Evolutionary conservation across 2,797 vertebrate genomes (phyloP).

Genomic region (Crenichthys baileyi): DNA sequence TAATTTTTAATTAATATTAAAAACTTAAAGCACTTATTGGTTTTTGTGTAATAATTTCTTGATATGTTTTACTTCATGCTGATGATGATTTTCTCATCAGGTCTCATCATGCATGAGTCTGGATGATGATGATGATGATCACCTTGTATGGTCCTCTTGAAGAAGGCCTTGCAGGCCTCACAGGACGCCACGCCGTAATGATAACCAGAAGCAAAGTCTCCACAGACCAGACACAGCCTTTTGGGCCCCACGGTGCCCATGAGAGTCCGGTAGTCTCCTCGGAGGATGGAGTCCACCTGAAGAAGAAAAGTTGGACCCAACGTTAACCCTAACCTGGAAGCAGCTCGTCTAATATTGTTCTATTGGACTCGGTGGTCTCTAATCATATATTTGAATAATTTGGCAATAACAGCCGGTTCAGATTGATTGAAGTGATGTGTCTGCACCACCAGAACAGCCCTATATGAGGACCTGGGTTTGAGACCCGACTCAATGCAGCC

Average conservation of each 20-base stretch:
- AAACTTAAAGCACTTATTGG: background rate
- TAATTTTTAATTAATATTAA: background rate
- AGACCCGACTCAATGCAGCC: too few relatives aligned
- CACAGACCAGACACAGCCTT: constrained; percentile 81
- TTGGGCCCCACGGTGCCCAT: constrained; percentile 49
- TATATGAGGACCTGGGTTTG: too few relatives aligned
- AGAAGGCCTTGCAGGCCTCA: constrained; percentile 85
- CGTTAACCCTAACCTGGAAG: background rate
- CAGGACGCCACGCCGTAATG: constrained; percentile 81
- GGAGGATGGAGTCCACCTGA: constrained; percentile 65
- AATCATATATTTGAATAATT: background rate
- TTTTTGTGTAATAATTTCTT: background rate
- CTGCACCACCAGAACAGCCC: too few relatives aligned
- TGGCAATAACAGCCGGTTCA: background rate
- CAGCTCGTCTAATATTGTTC: background rate
- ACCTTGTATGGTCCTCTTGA: constrained; percentile 86
- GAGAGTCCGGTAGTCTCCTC: constrained; percentile 51
- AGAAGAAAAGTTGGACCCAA: background rate
- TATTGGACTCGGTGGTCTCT: background rate
- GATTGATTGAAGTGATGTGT: too few relatives aligned
- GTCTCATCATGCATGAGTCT: too few relatives aligned
- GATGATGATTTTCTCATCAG: too few relatives aligned
- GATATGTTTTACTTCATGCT: background rate
- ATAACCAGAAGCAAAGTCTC: constrained; percentile 81
- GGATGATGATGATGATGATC: background rate